Conservation (phyloP, 2,888 invertebrate genomes). For the Pharmacophagus antenor region DNA sequence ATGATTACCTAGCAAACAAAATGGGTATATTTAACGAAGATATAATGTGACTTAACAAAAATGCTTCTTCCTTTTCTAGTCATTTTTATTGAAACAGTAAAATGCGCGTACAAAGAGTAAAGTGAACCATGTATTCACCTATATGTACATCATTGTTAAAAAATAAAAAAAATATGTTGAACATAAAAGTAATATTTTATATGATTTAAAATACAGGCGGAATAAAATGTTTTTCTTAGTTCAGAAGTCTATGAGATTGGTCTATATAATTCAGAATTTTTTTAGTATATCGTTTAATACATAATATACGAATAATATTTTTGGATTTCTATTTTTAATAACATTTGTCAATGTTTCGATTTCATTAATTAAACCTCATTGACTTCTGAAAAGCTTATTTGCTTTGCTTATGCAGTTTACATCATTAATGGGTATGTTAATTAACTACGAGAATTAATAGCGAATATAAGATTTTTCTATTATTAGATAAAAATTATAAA, state of each 20-base stretch:
- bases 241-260: conserved; percentile 29
- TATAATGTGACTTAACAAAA: conserved; percentile 21
- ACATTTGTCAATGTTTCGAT: neutral
- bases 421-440: conserved; percentile 17
- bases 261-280: neutral
- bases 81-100: conserved; percentile 31
- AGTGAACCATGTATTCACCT: conserved; percentile 27
- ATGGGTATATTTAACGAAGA: conserved; percentile 2
- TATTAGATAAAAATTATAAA: conserved; percentile 27
- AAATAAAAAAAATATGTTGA: conserved; percentile 30
- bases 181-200: conserved; percentile 31
- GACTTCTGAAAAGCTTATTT: conserved; percentile 25
- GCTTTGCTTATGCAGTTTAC: conserved; percentile 23
- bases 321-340: neutral
- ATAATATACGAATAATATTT: neutral
- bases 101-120: conserved; percentile 31
- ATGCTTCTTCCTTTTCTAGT: conserved; percentile 24
- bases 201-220: conserved; percentile 32
- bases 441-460: conserved; percentile 25
- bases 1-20: neutral
- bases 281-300: neutral
- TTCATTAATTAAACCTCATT: conserved; percentile 21
- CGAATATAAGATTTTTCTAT: conserved; percentile 27
- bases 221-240: conserved; percentile 30
- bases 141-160: conserved; percentile 30